Conservation (phyloP, 2,113 vertebrate genomes). For the Cichladusa arquata region DNA sequence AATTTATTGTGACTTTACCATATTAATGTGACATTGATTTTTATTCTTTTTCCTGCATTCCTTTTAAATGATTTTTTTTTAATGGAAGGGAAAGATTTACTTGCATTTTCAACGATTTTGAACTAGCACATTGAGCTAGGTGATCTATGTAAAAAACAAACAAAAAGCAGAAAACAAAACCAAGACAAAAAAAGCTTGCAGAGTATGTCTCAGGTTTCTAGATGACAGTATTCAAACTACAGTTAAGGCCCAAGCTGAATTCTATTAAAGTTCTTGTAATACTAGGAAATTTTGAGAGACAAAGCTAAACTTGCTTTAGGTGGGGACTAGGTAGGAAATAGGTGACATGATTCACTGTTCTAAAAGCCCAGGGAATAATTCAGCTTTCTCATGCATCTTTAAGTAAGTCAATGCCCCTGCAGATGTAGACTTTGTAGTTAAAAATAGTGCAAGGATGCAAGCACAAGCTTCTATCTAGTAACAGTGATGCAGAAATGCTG, state of each 20-base stretch:
- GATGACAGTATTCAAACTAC: background rate
- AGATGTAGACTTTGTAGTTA: background rate
- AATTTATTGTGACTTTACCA: background rate
- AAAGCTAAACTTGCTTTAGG: background rate
- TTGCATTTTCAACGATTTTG: background rate
- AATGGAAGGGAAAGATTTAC: background rate
- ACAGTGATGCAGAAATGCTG: background rate
- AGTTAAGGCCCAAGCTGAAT: background rate
- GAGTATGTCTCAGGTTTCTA: background rate
- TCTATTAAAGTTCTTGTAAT: background rate
- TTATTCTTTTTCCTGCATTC: background rate
- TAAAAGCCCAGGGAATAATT: background rate
- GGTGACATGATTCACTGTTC: background rate
- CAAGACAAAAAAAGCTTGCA: background rate
- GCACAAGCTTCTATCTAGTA: background rate
- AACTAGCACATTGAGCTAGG: background rate
- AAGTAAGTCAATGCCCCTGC: background rate
- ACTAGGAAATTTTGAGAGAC: background rate
- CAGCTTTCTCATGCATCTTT: background rate
- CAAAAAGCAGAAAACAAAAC: too few relatives aligned
- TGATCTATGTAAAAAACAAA: background rate
- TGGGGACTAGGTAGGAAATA: background rate
- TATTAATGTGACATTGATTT: background rate
- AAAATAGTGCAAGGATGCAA: constrained; percentile 4
- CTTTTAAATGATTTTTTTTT: background rate